Conservation (phyloP, 2,113 vertebrate genomes). For the Hippocampus abdominalis region DNA sequence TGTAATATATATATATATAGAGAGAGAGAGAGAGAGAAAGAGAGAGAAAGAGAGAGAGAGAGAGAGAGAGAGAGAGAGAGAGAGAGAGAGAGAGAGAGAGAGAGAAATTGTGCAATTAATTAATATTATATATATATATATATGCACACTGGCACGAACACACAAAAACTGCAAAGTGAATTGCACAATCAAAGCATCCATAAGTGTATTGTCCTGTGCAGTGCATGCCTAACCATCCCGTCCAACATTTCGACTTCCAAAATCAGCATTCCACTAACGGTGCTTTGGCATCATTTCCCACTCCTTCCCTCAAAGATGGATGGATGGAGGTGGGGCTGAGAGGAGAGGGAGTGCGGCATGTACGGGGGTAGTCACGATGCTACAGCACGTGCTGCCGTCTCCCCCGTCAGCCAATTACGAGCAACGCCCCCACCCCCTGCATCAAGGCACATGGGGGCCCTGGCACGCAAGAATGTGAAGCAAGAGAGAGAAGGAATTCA, state of each 20-base stretch:
- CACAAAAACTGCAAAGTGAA: no score
- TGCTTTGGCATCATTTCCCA: not conserved
- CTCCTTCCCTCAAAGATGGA: not conserved
- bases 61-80: no score
- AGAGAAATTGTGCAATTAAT: no score
- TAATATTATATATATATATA: no score
- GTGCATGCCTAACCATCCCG: no score
- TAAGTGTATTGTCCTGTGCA: no score
- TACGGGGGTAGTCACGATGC: slow-evolving; percentile 52
- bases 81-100: no score
- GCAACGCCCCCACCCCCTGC: slow-evolving; percentile 21
- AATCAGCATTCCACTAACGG: not conserved
- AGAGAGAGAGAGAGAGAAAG: no score
- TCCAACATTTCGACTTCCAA: not conserved
- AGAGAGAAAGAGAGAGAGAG: no score
- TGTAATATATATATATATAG: no score
- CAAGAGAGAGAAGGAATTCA: slow-evolving; percentile 10
- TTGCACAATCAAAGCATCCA: no score
- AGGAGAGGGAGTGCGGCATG: not conserved
- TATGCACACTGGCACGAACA: no score
- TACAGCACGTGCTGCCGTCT: slow-evolving; percentile 56
- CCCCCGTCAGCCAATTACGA: slow-evolving; percentile 55
- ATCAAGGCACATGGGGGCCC: slow-evolving; percentile 30
- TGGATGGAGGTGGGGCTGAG: not conserved
- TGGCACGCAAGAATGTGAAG: slow-evolving; percentile 42